Conservation (phyloP, 2,888 invertebrate species). For the Caenorhabditis sp. region DNA sequence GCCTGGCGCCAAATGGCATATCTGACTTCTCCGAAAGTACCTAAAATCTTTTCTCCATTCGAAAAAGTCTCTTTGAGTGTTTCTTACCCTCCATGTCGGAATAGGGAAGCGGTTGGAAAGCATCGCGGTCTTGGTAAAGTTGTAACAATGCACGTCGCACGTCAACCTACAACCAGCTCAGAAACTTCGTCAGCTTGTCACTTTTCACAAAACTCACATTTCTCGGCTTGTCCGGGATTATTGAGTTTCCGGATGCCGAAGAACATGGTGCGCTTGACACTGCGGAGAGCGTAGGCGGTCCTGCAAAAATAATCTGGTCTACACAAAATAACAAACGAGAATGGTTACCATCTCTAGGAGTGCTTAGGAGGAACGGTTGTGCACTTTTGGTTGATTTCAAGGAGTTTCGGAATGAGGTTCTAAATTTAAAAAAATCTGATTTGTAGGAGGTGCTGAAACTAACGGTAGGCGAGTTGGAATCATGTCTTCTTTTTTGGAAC, state of each 20-base stretch:
- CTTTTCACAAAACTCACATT: slow-evolving; percentile 51
- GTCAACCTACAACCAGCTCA: slow-evolving; percentile 60
- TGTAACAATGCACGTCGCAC: slow-evolving; percentile 67
- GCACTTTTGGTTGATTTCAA: slow-evolving; percentile 56
- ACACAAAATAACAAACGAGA: background rate
- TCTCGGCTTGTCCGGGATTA: slow-evolving; percentile 58
- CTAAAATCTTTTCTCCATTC: too few species aligned
- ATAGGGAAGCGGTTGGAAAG: slow-evolving; percentile 72
- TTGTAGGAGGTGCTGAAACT: slow-evolving; percentile 14
- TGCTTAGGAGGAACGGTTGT: slow-evolving; percentile 64
- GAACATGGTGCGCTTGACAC: slow-evolving; percentile 58
- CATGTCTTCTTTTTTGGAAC: slow-evolving; percentile 61
- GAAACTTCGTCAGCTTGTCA: slow-evolving; percentile 35
- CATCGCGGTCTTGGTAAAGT: slow-evolving; percentile 76
- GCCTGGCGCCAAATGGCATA: slow-evolving; percentile 78
- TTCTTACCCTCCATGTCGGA: slow-evolving; percentile 71
- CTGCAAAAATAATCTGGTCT: slow-evolving; percentile 16
- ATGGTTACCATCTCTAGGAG: slow-evolving; percentile 52
- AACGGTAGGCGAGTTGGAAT: slow-evolving; percentile 50
- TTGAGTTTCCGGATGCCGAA: slow-evolving; percentile 55
- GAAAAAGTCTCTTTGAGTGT: too few species aligned
- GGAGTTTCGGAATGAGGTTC: slow-evolving; percentile 64
- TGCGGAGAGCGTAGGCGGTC: slow-evolving; percentile 42
- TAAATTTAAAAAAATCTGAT: slow-evolving; percentile 30
- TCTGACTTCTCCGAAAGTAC: slow-evolving; percentile 77